These are phyloP conservation scores for Galendromus occidentalis DNA, from an alignment of 1,140 invertebrate species.

Conservation along the genomic window DNA sequence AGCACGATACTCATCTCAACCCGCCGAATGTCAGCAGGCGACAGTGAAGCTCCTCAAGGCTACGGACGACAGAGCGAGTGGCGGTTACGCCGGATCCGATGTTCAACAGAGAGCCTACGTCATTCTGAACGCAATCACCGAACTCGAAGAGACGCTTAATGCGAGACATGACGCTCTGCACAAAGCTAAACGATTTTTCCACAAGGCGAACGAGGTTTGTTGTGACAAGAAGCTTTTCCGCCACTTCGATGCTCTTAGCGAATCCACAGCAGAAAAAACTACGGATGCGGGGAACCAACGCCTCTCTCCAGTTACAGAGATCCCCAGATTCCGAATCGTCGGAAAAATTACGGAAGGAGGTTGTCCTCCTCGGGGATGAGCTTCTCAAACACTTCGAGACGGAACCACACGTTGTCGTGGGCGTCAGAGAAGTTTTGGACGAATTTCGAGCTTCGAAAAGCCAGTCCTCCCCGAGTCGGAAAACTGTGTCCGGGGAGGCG, in stretches of 20 bases:
- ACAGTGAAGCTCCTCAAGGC: background rate
- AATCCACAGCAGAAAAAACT: too few relatives aligned
- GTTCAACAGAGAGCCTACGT: slow-evolving; percentile 7
- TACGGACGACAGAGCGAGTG: background rate
- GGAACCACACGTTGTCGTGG: background rate
- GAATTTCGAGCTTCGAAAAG: background rate
- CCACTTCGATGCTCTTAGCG: too few relatives aligned
- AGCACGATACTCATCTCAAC: too few relatives aligned
- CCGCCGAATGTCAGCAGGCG: slow-evolving; percentile 9
- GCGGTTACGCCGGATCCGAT: background rate
- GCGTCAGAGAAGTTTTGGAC: background rate
- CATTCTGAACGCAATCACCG: background rate
- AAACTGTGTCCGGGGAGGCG: background rate
- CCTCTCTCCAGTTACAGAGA: too few relatives aligned
- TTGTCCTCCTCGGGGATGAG: background rate
- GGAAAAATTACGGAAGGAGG: too few relatives aligned
- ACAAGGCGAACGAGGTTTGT: background rate
- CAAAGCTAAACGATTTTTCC: background rate
- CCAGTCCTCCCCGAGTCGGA: background rate
- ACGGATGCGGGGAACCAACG: too few relatives aligned
- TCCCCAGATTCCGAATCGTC: too few relatives aligned
- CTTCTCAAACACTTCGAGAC: background rate
- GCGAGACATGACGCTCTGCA: background rate
- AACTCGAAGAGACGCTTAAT: background rate
- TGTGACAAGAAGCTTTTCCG: too few relatives aligned